A percentile compares a stretch with the other conserved stretches of the same genome.
Conservation (phyloP, 2,113 vertebrate species). For the Xenotilapia longispinis region DNA sequence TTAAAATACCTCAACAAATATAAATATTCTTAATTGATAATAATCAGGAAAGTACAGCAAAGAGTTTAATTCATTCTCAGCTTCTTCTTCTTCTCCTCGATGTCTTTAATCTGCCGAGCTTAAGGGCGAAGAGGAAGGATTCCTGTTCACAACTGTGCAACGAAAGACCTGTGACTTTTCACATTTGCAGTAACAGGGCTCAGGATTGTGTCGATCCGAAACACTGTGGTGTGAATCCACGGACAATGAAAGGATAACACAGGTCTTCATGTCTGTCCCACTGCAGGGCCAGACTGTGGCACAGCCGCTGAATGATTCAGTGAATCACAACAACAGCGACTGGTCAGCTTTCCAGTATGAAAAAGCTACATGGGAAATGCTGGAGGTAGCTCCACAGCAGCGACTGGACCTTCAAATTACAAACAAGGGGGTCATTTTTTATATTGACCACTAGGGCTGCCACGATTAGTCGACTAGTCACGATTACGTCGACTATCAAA, state of each 20-base stretch:
- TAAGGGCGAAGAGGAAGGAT: neutral
- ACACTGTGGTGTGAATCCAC: neutral
- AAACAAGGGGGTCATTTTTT: fast-evolving
- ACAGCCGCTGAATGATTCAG: neutral
- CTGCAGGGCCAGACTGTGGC: neutral
- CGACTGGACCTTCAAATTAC: neutral
- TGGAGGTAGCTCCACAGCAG: fast-evolving
- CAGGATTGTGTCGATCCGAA: fast-evolving
- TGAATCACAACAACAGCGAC: neutral
- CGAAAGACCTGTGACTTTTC: neutral
- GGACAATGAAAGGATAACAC: neutral
- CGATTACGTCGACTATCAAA: too few species aligned
- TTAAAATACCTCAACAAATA: neutral
- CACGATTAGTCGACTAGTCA: too few species aligned
- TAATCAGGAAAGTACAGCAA: neutral
- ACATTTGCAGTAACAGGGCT: neutral
- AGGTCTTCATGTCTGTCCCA: neutral
- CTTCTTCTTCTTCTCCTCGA: neutral
- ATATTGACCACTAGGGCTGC: neutral
- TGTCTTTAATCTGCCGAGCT: neutral
- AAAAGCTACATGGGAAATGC: neutral
- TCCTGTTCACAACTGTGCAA: neutral
- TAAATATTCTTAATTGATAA: neutral
- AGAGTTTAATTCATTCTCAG: neutral
- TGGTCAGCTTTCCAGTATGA: neutral